phyloP scores from a whole-genome alignment of 1,140 invertebrate species.

The Euura saliciscinereae region DNA sequence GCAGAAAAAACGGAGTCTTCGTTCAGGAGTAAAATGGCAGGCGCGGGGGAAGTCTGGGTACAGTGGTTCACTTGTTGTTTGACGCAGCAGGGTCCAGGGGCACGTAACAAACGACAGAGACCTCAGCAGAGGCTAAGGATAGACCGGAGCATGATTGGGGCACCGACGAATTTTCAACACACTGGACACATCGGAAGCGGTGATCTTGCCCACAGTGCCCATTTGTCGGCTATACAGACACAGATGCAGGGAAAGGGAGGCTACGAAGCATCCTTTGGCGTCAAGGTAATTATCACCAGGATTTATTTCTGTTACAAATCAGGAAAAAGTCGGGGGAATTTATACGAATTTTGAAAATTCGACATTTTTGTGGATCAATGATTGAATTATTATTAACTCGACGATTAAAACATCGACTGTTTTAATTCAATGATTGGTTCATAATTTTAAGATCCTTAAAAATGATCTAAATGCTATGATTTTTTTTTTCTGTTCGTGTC shows the following conservation, averaged over 20 bases:
- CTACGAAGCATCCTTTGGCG: slow-evolving; percentile 73
- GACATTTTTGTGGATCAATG: not conserved
- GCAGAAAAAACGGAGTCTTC: no score
- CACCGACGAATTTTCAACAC: slow-evolving; percentile 90
- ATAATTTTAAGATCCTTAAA: no score
- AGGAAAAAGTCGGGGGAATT: no score
- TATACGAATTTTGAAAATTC: no score
- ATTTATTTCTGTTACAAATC: no score
- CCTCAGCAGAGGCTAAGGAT: slow-evolving; percentile 74
- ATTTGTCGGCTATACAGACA: slow-evolving; percentile 78
- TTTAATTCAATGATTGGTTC: no score
- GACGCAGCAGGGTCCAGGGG: slow-evolving; percentile 69
- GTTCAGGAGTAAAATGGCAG: slow-evolving; percentile 60
- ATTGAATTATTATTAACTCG: slow-evolving; percentile 19
- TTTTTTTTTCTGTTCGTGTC: no score
- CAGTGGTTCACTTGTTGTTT: slow-evolving; percentile 87
- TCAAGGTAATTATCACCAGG: slow-evolving; percentile 56
- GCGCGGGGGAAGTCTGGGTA: slow-evolving; percentile 78
- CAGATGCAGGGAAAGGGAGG: slow-evolving; percentile 90
- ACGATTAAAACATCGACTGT: slow-evolving; percentile 20
- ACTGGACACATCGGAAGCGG: slow-evolving; percentile 91
- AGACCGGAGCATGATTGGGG: slow-evolving; percentile 91
- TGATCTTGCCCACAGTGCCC: slow-evolving; percentile 76
- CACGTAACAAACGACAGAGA: slow-evolving; percentile 67
- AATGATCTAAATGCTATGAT: no score